Conservation (phyloP, 2,113 vertebrate genomes). For the Cyprinodon tularosa region DNA sequence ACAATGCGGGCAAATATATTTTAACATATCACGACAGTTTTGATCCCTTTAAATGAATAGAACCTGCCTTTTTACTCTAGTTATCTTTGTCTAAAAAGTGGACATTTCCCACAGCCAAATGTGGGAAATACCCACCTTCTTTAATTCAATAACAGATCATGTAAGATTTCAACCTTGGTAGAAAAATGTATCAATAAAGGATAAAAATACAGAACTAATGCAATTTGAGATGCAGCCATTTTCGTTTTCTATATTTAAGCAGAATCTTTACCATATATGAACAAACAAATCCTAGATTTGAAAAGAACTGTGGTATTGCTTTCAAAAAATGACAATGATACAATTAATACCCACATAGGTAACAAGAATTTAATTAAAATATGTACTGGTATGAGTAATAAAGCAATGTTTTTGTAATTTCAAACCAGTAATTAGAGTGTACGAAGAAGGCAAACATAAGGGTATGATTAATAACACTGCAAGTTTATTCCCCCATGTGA, state of each 20-base stretch:
- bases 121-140: no score
- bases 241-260: not conserved
- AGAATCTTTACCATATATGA: no score
- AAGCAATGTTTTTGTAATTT: conserved; percentile 24
- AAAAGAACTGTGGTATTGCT: not conserved
- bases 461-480: conserved; percentile 34
- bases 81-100: no score
- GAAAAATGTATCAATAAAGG: conserved; percentile 26
- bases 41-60: no score
- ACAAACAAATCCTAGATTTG: not conserved
- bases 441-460: conserved; percentile 19
- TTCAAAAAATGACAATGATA: conserved; percentile 38
- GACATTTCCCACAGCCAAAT: no score
- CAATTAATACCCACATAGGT: conserved; percentile 37
- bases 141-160: no score
- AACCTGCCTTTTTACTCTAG: no score
- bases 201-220: not conserved
- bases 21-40: no score
- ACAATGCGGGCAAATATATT: no score
- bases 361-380: conserved; percentile 29
- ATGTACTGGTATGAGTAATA: not conserved
- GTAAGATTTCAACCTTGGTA: conserved; percentile 31
- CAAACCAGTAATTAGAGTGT: conserved; percentile 21
- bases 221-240: not conserved
- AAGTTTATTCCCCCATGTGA: conserved; percentile 58